phyloP scores from a whole-genome alignment of 2,797 vertebrate species.

The Serranus cabrilla region DNA sequence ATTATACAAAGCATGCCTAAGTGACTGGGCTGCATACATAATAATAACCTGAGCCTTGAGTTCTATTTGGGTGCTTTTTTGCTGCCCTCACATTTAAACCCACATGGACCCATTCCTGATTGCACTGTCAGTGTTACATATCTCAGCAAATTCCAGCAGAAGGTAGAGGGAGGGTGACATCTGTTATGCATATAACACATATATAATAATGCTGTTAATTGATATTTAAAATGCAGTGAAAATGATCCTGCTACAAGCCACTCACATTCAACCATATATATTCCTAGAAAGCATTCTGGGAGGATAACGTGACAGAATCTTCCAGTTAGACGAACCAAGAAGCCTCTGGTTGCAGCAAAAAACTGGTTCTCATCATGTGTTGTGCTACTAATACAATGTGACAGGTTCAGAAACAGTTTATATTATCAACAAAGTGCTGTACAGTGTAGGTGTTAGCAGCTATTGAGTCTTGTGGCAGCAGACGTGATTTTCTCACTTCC shows the following conservation, averaged over 20 bases:
- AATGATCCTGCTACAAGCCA: neutral
- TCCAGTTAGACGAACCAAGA: neutral
- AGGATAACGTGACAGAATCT: neutral
- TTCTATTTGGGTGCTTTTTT: slow-evolving; percentile 9
- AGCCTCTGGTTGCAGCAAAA: neutral
- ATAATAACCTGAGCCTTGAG: slow-evolving; percentile 20
- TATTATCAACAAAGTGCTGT: slow-evolving; percentile 2
- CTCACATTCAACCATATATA: neutral
- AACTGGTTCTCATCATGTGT: neutral
- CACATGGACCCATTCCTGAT: neutral
- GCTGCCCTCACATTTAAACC: slow-evolving; percentile 20
- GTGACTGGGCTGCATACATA: slow-evolving; percentile 30
- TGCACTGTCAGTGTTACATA: slow-evolving; percentile 8
- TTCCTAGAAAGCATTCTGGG: neutral
- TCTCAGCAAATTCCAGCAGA: neutral
- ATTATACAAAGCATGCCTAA: slow-evolving; percentile 43
- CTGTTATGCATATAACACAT: neutral
- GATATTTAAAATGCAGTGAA: neutral
- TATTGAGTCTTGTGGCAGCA: neutral
- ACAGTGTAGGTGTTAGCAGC: neutral
- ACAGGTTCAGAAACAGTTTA: neutral
- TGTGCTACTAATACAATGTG: neutral
- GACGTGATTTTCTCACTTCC: neutral
- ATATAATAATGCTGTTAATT: neutral
- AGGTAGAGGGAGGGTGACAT: neutral